Percentiles rank a stretch among this genome's conserved stretches.
phyloP scores from a whole-genome alignment of 2,113 vertebrate species.

The Coturnix japonica region DNA sequence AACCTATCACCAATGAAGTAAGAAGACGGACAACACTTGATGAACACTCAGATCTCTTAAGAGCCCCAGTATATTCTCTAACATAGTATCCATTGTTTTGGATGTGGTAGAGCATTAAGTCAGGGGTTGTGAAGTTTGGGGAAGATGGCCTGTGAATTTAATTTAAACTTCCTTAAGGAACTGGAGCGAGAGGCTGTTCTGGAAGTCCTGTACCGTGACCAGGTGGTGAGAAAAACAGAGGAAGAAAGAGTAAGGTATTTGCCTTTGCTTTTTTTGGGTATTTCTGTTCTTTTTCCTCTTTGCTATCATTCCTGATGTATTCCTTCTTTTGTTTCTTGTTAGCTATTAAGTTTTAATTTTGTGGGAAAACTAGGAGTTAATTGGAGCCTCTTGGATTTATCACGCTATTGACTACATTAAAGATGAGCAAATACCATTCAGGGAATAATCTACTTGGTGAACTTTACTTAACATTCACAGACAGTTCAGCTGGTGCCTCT shows the following conservation, averaged over 20 bases:
- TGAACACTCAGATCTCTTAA: background rate
- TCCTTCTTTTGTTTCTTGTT: background rate
- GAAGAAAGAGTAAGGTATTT: slow-evolving; percentile 88
- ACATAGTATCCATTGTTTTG: rapidly evolving
- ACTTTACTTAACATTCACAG: background rate
- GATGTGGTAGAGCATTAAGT: background rate
- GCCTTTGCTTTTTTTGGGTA: rapidly evolving
- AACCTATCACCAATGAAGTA: background rate
- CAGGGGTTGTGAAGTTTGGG: background rate
- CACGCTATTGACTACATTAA: background rate
- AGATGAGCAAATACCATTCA: background rate
- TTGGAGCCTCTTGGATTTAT: background rate
- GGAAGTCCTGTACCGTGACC: slow-evolving; percentile 89
- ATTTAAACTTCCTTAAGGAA: slow-evolving; percentile 82
- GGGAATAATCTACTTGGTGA: background rate
- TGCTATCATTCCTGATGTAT: background rate
- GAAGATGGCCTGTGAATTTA: slow-evolving; percentile 76
- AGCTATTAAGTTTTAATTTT: background rate
- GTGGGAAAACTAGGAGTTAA: background rate
- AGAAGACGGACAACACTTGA: background rate
- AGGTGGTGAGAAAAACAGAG: slow-evolving; percentile 80
- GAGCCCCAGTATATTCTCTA: background rate
- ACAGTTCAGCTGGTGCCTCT: background rate
- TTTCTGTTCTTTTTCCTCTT: background rate
- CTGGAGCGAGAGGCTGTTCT: slow-evolving; percentile 85